Percentiles rank a stretch among this genome's conserved stretches.
Evolutionary conservation across 2,113 vertebrate genomes (phyloP).

Genomic region (Bombycilla garrulus): DNA sequence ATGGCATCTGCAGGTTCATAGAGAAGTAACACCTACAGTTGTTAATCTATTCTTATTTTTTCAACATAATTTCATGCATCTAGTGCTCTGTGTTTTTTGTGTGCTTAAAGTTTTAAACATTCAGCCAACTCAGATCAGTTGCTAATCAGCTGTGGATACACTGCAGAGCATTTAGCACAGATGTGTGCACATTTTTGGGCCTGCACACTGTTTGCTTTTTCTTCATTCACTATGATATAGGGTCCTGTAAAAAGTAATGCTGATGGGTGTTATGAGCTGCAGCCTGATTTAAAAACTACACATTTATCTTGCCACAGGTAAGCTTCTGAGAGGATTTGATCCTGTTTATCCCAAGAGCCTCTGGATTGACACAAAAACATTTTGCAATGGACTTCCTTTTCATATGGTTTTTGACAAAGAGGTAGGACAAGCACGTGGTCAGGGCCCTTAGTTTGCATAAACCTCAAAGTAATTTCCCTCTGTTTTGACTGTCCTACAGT

Average conservation of each 20-base stretch:
- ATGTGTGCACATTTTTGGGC: background rate
- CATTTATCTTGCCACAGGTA: constrained; percentile 57
- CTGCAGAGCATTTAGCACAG: background rate
- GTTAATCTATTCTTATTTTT: background rate
- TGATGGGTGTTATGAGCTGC: background rate
- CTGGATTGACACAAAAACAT: constrained; percentile 78
- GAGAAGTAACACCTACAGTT: background rate
- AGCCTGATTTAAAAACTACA: background rate
- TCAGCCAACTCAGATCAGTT: background rate
- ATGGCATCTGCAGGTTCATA: background rate
- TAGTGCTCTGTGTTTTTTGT: background rate
- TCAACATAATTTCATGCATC: background rate
- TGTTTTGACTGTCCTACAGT: background rate
- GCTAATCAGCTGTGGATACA: background rate
- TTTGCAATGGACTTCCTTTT: constrained; percentile 81
- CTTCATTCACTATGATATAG: background rate
- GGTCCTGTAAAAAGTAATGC: background rate
- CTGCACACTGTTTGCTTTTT: background rate
- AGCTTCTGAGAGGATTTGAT: constrained; percentile 74
- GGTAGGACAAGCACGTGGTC: constrained; percentile 48
- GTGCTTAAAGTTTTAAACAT: background rate
- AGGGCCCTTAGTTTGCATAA: background rate
- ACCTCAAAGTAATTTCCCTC: background rate
- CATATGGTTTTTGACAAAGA: constrained; percentile 83
- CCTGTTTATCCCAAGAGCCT: constrained; percentile 77